Conservation (phyloP, 2,888 invertebrate species). For the Sycophila texana region DNA sequence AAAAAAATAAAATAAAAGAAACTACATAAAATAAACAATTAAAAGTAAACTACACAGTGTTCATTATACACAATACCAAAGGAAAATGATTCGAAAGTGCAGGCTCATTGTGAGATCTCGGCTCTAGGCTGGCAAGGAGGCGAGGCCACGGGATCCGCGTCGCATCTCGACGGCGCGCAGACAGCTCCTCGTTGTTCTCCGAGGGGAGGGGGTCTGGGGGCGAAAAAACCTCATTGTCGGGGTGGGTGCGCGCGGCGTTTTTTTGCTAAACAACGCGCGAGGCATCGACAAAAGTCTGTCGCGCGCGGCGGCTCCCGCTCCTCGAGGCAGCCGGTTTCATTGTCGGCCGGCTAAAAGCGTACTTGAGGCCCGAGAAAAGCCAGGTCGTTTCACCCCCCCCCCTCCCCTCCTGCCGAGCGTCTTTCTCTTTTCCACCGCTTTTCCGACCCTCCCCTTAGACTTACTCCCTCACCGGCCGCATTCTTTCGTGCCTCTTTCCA, state of each 20-base stretch:
- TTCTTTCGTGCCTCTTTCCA: conserved; percentile 1
- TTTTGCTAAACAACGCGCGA: conserved; percentile 38
- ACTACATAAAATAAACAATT: too few species aligned
- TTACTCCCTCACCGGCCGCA: conserved; percentile 13
- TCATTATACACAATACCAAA: too few species aligned
- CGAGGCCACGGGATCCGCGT: neutral
- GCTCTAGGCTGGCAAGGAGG: too few species aligned
- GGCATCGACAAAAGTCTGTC: conserved; percentile 32
- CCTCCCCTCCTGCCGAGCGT: neutral
- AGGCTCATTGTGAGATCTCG: too few species aligned
- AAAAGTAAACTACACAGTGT: too few species aligned
- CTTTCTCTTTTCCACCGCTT: conserved; percentile 3
- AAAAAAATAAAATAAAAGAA: too few species aligned
- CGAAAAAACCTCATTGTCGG: conserved; percentile 38
- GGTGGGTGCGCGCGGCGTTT: conserved; percentile 8
- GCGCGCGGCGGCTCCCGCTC: conserved; percentile 11
- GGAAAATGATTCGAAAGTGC: too few species aligned
- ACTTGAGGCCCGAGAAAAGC: conserved; percentile 50
- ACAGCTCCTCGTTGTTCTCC: neutral
- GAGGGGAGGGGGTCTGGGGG: neutral
- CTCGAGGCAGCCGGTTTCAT: conserved; percentile 32
- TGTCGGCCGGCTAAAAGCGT: conserved; percentile 52
- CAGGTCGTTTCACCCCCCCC: conserved; percentile 15
- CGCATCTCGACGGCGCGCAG: neutral
- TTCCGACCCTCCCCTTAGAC: neutral